These are phyloP conservation scores for Aleiodes alternator DNA, from an alignment of 2,888 invertebrate genomes.

Conservation along the genomic window DNA sequence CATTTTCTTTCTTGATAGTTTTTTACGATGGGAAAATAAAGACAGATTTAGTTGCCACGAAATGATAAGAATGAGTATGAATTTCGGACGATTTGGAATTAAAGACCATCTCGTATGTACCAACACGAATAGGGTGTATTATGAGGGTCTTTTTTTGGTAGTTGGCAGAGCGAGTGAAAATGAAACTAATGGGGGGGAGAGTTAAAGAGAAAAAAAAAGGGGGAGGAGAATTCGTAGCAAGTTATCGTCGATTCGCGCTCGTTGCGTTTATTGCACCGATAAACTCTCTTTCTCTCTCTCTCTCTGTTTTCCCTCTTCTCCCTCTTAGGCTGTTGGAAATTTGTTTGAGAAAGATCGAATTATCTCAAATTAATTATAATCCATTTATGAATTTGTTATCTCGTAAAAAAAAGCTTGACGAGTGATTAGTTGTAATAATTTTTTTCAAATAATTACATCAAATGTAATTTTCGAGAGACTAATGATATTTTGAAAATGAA, in stretches of 20 bases:
- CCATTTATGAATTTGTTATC: background rate
- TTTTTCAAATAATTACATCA: no score
- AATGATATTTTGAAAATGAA: no score
- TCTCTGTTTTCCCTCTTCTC: background rate
- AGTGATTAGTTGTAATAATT: no score
- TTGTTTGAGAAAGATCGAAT: background rate
- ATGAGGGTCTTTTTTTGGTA: background rate
- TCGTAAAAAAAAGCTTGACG: background rate
- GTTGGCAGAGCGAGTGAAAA: conserved; percentile 3
- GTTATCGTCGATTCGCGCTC: conserved; percentile 30
- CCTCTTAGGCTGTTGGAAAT: background rate
- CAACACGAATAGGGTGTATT: conserved; percentile 19
- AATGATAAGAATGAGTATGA: background rate
- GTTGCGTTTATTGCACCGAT: conserved; percentile 28
- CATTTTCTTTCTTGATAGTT: background rate
- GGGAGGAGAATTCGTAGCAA: conserved; percentile 1
- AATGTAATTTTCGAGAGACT: no score
- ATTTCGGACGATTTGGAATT: conserved; percentile 30
- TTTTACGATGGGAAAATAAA: background rate
- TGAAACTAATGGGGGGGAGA: conserved; percentile 30
- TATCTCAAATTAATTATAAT: conserved; percentile 9
- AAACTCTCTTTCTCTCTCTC: conserved; percentile 2
- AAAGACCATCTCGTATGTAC: conserved; percentile 10
- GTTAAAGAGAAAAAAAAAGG: background rate
- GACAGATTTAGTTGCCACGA: background rate